Evolutionary conservation across 2,797 vertebrate genomes (phyloP).

Genomic region (Smutsia gigantea): DNA sequence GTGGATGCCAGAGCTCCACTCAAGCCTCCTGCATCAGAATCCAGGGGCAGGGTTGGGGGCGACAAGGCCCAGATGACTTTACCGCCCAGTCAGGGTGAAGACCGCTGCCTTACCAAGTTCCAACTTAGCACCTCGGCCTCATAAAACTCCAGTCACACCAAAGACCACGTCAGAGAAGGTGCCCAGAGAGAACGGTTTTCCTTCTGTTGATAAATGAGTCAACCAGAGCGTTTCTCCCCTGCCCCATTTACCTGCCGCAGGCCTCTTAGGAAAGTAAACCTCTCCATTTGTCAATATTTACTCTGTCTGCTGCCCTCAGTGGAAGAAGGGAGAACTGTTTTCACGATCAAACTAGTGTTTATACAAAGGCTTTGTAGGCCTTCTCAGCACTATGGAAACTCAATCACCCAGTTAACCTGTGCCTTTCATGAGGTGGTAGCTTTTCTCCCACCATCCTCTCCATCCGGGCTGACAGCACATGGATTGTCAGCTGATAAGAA

Average conservation of each 20-base stretch:
- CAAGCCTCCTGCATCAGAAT: background rate
- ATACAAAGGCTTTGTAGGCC: constrained; percentile 74
- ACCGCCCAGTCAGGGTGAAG: background rate
- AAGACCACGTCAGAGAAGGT: background rate
- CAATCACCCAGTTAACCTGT: constrained; percentile 81
- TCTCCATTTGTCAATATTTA: constrained; percentile 76
- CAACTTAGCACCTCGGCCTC: background rate
- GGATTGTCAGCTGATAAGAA: constrained; percentile 67
- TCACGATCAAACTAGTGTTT: constrained; percentile 81
- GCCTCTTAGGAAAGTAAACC: constrained; percentile 66
- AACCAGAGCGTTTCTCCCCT: constrained; percentile 8
- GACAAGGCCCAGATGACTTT: background rate
- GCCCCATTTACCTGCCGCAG: background rate
- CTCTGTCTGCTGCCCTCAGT: constrained; percentile 76
- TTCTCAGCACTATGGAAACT: constrained; percentile 80
- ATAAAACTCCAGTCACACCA: background rate
- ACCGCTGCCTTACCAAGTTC: background rate
- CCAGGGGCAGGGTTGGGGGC: background rate
- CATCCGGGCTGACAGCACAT: constrained; percentile 59
- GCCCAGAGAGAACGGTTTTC: background rate
- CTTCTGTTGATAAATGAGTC: background rate
- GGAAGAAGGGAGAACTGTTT: constrained; percentile 70
- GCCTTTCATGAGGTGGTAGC: constrained; percentile 31
- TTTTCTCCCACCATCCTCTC: constrained; percentile 65
- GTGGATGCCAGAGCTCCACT: background rate